Evolutionary conservation across 2,797 vertebrate genomes (phyloP), one percentile per base, ranked within the genome.

Genomic region (Schizopygopsis malacanthus): DNA sequence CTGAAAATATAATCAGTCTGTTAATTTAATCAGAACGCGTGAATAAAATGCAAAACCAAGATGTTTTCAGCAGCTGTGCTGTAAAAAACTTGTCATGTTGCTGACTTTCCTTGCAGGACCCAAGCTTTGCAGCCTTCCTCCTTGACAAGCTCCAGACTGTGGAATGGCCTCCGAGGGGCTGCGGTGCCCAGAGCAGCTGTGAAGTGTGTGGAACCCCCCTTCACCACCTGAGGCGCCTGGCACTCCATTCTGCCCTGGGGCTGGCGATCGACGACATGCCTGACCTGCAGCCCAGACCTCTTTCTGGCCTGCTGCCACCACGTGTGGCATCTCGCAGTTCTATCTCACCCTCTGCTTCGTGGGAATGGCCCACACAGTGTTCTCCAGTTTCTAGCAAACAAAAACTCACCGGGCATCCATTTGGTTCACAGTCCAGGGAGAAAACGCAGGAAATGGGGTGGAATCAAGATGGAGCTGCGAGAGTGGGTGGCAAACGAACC

Each of bases 71-170:
- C 25, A 41, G 50, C 81, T 56, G 52, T 56, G 33, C 22, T 61
- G 20, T 61, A 73, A 63, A 63, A 47, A 50, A n/a, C 18, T 63
- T 84, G 39, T 54, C 41, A 39, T 70, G 9, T 56, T 28, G 2
- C 41, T 41, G 37, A 37, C 56, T 43, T 84, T 43, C 8, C 10
- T 54, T 90, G 33, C 91, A 99, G 98, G 97, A 97, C 52, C 95
- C 96, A 0, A 93, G 93, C 89, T 96, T 97, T 87, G 95, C 96
- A 22, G 95, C 96, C 87, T 95, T 97, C 94, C 95, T 98, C 85
- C 96, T 96, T 0, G 96, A 98, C 90, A 96, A 96, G 93, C 96
- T 97, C 88, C 96, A 97, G 87, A 94, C 92, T 80, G 94, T 97
- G 73, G 96, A 96, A 90, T 93, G 93, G 85, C 93, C 95, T 87